phyloP scores from a whole-genome alignment of 1,140 invertebrate species.

The Drosophila bipectinata region DNA sequence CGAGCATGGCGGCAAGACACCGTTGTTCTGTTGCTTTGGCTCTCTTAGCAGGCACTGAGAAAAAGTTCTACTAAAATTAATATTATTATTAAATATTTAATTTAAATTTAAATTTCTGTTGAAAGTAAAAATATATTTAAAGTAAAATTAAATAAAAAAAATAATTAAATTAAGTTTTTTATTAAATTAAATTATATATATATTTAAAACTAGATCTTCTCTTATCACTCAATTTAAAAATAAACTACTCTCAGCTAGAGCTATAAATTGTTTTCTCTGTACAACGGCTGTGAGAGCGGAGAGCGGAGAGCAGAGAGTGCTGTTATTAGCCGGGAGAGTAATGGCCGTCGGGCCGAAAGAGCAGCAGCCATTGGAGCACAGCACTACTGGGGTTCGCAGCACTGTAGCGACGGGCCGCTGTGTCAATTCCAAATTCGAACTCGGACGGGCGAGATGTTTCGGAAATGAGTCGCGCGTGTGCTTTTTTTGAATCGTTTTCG shows the following conservation, averaged over 20 bases:
- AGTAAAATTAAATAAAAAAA: not conserved
- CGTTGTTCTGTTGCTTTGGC: not conserved
- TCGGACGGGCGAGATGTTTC: slow-evolving; percentile 3
- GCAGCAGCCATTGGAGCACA: not conserved
- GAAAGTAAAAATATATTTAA: not conserved
- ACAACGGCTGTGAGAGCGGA: not conserved
- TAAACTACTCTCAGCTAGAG: no score
- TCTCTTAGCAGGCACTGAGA: not conserved
- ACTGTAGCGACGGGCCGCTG: not conserved
- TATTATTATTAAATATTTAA: not conserved
- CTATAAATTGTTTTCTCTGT: no score
- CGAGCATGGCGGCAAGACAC: not conserved
- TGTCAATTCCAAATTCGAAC: slow-evolving; percentile 1
- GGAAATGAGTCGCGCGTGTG: not conserved
- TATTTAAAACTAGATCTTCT: no score
- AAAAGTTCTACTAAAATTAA: not conserved
- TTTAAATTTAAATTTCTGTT: not conserved
- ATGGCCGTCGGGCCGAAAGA: not conserved
- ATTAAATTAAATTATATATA: no score
- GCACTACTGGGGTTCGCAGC: not conserved
- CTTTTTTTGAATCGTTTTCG: not conserved
- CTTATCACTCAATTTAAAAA: no score
- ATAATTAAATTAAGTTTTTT: not conserved
- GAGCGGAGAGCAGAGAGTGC: no score
- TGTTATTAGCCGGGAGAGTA: not conserved